Base-by-base conservation (phyloP, 2,888 invertebrate genomes). In the Melanotus villosus region DNA sequence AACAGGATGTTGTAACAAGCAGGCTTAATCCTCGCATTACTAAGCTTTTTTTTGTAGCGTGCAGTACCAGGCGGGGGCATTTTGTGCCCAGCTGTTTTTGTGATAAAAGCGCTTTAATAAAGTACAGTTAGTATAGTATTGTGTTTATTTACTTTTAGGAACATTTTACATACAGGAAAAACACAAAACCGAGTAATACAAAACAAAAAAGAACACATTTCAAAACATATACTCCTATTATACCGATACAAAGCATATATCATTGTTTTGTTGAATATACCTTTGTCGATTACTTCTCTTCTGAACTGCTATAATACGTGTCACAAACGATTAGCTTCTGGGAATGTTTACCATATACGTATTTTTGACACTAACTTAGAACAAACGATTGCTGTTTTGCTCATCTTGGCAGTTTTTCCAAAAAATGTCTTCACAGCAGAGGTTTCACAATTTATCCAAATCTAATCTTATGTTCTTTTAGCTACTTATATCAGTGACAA, bases 21-120 rank as follows among this genome's bases (percentile, higher is more conserved):
- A n/a, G n/a, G n/a, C n/a, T 36, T 36, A 36, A 36, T 10, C 36
- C 36, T n/a, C 10, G 36, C n/a, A 36, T 6, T 36, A 36, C 36
- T 10, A 36, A 36, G 36, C 36, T 36, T n/a, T 36, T 36, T 36
- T 36, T 36, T 4, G 36, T 7, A 36, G 36, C 36, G 36, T n/a
- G 36, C 36, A 36, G 36, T 36, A 36, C 36, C 36, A 36, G 10
- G 36, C 36, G 36, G 36, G 36, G 36, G 7, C 36, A 36, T 36
- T 36, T 36, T 36, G 36, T 36, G 7, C 26, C 26, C 26, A 26
- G n/a, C n/a, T n/a, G n/a, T n/a, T n/a, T n/a, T n/a, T n/a, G n/a
- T n/a, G 30, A 26, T 26, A 5, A 26, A 26, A 26, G 30, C 30
- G 7, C 30, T 26, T 26, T 26, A 7, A 26, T 26, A 26, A 26